Evolutionary conservation across 2,888 invertebrate species (phyloP).

Genomic region (Eremobia ochroleuca): DNA sequence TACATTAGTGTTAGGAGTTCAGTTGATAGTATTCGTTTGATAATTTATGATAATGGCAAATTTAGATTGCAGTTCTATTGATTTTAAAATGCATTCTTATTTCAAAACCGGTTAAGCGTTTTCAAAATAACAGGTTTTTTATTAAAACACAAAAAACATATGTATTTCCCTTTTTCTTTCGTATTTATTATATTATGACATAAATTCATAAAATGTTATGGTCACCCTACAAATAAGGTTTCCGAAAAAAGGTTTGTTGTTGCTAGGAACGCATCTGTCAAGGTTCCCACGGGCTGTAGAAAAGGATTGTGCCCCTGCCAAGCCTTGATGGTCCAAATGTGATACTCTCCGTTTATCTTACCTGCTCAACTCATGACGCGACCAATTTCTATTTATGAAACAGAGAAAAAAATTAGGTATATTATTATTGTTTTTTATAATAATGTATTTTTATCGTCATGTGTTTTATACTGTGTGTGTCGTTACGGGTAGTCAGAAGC

Average conservation of each 20-base stretch:
- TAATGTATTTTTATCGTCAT: too few relatives aligned
- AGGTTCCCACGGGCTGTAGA: slow-evolving; percentile 84
- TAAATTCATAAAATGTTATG: slow-evolving; percentile 34
- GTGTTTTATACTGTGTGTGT: too few relatives aligned
- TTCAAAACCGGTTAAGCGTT: not conserved
- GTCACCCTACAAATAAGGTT: slow-evolving; percentile 73
- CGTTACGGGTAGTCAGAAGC: too few relatives aligned
- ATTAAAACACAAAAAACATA: too few relatives aligned
- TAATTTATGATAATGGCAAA: slow-evolving; percentile 14
- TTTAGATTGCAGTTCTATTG: not conserved
- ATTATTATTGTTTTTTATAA: not conserved
- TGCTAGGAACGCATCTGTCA: slow-evolving; percentile 85
- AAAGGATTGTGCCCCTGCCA: slow-evolving; percentile 84
- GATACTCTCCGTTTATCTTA: slow-evolving; percentile 59
- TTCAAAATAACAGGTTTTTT: not conserved
- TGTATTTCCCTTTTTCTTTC: not conserved
- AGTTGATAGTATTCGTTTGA: not conserved
- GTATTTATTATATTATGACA: not conserved
- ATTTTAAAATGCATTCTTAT: not conserved
- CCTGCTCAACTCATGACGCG: slow-evolving; percentile 56
- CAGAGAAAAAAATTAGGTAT: not conserved
- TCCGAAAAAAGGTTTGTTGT: slow-evolving; percentile 83
- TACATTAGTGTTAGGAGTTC: not conserved
- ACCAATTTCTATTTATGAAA: slow-evolving; percentile 32
- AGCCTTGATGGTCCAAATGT: slow-evolving; percentile 41